Conservation (phyloP, 2,888 invertebrate genomes). For the Thymelicus acteon region DNA sequence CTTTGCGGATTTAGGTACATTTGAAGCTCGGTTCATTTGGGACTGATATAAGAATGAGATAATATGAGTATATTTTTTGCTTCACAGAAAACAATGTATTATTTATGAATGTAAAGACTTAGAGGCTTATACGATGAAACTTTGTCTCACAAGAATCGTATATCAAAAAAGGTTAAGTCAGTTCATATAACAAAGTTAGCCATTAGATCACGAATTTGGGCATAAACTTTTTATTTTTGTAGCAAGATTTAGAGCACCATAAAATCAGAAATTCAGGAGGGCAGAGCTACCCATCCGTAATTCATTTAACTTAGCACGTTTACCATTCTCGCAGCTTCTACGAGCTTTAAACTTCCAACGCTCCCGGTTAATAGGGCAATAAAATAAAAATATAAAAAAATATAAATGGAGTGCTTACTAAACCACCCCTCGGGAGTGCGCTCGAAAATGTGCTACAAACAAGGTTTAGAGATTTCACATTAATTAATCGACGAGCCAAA, state of each 20-base stretch:
- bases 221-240: constrained; percentile 69
- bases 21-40: no score
- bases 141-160: constrained; percentile 21
- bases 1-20: no score
- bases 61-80: not conserved
- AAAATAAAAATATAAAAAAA: constrained; percentile 72
- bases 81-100: not conserved
- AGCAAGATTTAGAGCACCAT: constrained; percentile 71
- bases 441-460: constrained; percentile 47
- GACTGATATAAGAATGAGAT: not conserved
- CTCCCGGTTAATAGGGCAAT: constrained; percentile 73
- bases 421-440: constrained; percentile 49
- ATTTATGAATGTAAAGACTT: constrained; percentile 5
- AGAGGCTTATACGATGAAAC: not conserved
- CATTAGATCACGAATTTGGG: constrained; percentile 49
- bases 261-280: constrained; percentile 74
- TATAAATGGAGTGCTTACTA: constrained; percentile 52
- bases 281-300: constrained; percentile 75
- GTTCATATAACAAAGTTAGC: constrained; percentile 13
- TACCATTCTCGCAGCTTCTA: constrained; percentile 69
- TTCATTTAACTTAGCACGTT: constrained; percentile 79
- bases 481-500: constrained; percentile 60
- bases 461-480: constrained; percentile 54
- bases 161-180: constrained; percentile 35
- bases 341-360: constrained; percentile 67